Evolutionary conservation across 1,140 invertebrate genomes (phyloP).

Genomic region (Drosophila yakuba): DNA sequence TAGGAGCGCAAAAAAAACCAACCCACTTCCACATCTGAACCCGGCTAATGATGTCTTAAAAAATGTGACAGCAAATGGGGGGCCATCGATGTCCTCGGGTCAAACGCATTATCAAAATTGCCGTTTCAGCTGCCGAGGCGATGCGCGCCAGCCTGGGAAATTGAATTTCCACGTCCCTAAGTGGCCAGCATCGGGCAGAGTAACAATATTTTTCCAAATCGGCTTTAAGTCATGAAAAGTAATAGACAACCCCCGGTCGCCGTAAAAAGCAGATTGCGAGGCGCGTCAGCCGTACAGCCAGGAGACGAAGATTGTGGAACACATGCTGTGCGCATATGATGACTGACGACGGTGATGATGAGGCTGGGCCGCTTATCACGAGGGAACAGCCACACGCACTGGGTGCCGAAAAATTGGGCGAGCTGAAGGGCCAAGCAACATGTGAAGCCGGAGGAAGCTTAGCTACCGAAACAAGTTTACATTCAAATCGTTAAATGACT

Average conservation of each 20-base stretch:
- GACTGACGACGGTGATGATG: constrained; percentile 50
- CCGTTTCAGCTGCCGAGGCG: constrained; percentile 68
- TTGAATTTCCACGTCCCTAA: constrained; percentile 76
- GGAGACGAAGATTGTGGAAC: constrained; percentile 73
- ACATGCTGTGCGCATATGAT: constrained; percentile 83
- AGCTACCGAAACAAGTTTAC: constrained; percentile 23
- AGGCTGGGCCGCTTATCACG: constrained; percentile 64
- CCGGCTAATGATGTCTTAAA: constrained; percentile 80
- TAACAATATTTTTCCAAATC: constrained; percentile 84
- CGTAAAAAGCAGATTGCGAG: constrained; percentile 82
- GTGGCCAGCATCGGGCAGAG: constrained; percentile 34
- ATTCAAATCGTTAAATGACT: constrained; percentile 17
- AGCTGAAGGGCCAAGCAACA: constrained; percentile 48
- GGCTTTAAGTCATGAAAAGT: constrained; percentile 84
- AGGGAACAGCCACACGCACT: constrained; percentile 65
- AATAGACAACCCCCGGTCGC: constrained; percentile 72
- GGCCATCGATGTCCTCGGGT: constrained; percentile 80
- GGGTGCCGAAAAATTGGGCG: constrained; percentile 2
- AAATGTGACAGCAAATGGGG: constrained; percentile 78
- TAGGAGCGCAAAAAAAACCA: constrained; percentile 32
- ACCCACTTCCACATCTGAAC: constrained; percentile 25
- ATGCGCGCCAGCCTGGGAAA: constrained; percentile 56
- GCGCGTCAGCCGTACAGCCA: constrained; percentile 56
- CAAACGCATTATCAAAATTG: constrained; percentile 82
- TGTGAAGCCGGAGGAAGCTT: constrained; percentile 31